Base-by-base conservation (phyloP, 2,113 vertebrate species). In the Apteryx mantelli region DNA sequence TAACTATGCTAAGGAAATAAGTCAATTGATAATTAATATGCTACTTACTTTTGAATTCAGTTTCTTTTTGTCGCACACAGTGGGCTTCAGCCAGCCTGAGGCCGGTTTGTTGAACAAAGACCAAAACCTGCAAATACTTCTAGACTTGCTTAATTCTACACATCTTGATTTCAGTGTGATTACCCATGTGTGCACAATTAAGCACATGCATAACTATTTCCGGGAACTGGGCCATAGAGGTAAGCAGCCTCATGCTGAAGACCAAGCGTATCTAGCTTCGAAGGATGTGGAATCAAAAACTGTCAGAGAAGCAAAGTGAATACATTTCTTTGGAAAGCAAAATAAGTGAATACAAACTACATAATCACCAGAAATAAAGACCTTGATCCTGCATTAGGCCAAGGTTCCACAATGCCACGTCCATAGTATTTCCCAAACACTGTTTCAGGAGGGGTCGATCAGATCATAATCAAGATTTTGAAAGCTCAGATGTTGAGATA, bases 131-230 rank as follows among this genome's bases (percentile, higher is more conserved):
- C 76, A 89, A 97, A 96, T 97, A 82, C 81, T 97, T 95, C 89
- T 88, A 86, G 79, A 94, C 87, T 93, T 94, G 92, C 89, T 95
- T 95, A 94, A 93, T 95, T 97, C 76, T 46, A 88, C 95, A 94
- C 82, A 93, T 97, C 91, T 94, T 95, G 91, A 96, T 94, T 93
- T 94, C 85, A 82, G 74, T 89, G 81, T 0, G 17, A 95, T 89
- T 93, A 87, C 86, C 94, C 94, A 93, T 85, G 91, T 95, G 96
- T 92, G 86, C 95, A 97, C 91, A 96, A 95, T 96, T 96, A 96
- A 93, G 78, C 66, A 89, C 78, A 94, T 1, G 60, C 82, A 34
- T 93, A 95, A 97, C 87, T 86, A 83, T 95, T 96, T 88, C 94
- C 68, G 5, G 95, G 93, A 95, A 81, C 91, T 26, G 60, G 71